phyloP scores from a whole-genome alignment of 2,113 vertebrate species.

The Phocoena phocoena region DNA sequence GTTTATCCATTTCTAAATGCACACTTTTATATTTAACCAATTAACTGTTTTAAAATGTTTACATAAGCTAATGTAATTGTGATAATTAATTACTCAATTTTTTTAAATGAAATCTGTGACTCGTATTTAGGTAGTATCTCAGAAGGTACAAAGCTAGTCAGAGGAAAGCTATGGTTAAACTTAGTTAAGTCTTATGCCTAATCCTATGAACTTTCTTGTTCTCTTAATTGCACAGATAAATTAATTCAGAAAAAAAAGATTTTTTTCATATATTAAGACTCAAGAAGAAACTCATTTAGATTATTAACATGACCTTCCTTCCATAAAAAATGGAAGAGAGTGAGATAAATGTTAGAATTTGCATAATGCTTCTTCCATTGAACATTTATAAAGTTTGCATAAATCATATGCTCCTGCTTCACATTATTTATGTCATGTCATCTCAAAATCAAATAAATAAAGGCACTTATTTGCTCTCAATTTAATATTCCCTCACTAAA shows the following conservation, averaged over 20 bases:
- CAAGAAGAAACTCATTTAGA: neutral
- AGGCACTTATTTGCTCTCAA: neutral
- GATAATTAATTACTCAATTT: neutral
- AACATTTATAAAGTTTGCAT: neutral
- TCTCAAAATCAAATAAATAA: neutral
- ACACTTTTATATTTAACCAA: neutral
- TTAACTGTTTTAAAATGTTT: neutral
- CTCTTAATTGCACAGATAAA: neutral
- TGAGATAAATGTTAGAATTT: slow-evolving; percentile 33
- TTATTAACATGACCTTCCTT: neutral
- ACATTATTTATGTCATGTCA: neutral
- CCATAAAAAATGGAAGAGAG: neutral
- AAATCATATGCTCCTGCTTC: neutral
- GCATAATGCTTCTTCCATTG: neutral
- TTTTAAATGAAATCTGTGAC: neutral
- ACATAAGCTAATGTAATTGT: neutral
- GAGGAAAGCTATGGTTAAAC: neutral
- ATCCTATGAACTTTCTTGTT: neutral
- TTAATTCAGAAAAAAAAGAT: slow-evolving; percentile 7
- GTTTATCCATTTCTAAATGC: neutral
- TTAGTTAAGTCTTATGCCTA: neutral
- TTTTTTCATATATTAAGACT: neutral
- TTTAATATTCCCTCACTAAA: neutral
- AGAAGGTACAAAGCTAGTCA: neutral
- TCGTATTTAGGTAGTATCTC: neutral